phyloP scores from a whole-genome alignment of 2,888 invertebrate genomes.

The Ormyrus labotus region DNA sequence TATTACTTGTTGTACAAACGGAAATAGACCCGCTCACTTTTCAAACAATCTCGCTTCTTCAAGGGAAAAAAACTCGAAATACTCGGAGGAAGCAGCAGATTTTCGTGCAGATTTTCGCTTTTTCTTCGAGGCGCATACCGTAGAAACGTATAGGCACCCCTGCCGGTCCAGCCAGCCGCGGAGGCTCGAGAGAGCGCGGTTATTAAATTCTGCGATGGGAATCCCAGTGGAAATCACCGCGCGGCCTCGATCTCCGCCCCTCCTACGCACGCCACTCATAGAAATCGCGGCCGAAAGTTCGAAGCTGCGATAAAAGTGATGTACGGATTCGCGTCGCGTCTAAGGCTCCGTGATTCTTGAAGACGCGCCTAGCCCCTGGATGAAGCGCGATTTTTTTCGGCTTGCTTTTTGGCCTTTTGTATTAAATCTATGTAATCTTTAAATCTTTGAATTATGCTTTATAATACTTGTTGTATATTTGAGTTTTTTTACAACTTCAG shows the following conservation, averaged over 20 bases:
- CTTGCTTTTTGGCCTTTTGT: too few relatives aligned
- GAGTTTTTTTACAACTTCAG: too few relatives aligned
- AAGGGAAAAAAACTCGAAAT: too few relatives aligned
- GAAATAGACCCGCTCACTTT: too few relatives aligned
- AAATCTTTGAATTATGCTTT: too few relatives aligned
- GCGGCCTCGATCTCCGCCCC: slow-evolving; percentile 25
- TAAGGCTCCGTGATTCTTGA: slow-evolving; percentile 44
- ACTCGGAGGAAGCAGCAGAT: too few relatives aligned
- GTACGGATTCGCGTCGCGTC: slow-evolving; percentile 67
- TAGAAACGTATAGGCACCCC: too few relatives aligned
- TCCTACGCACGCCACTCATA: slow-evolving; percentile 20
- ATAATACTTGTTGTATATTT: too few relatives aligned
- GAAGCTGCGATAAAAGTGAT: slow-evolving; percentile 64
- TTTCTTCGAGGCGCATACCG: too few relatives aligned
- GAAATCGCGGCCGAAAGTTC: slow-evolving; percentile 53
- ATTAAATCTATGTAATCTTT: too few relatives aligned
- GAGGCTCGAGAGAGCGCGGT: slow-evolving; percentile 17
- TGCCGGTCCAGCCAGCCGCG: slow-evolving; percentile 12
- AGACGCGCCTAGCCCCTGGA: slow-evolving; percentile 55
- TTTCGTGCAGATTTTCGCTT: too few relatives aligned
- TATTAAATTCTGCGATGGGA: slow-evolving; percentile 54
- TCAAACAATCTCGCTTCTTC: neutral
- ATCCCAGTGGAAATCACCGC: slow-evolving; percentile 55
- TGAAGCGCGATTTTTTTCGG: neutral
- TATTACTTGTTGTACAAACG: too few relatives aligned